Evolutionary conservation across 2,113 vertebrate genomes (phyloP).

Genomic region (Sula dactylatra): DNA sequence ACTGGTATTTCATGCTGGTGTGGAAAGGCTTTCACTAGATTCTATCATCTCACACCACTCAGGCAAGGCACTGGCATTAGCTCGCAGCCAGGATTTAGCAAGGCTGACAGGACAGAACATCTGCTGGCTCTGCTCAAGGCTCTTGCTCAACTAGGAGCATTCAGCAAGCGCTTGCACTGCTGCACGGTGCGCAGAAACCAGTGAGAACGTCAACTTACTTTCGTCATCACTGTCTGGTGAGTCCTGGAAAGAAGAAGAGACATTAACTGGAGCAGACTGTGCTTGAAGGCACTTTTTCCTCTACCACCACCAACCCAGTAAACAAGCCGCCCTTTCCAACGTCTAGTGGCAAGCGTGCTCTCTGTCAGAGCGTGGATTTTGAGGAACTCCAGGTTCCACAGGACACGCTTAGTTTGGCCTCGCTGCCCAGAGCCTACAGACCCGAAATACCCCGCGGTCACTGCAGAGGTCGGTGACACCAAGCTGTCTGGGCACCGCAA

Average conservation of each 20-base stretch:
- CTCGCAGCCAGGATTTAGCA: not conserved
- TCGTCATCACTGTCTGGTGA: constrained; percentile 98
- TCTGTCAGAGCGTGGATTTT: too few relatives aligned
- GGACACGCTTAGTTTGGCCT: not conserved
- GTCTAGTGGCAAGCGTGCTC: fast-evolving
- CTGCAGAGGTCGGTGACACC: not conserved
- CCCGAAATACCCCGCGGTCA: fast-evolving
- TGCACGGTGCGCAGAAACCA: fast-evolving
- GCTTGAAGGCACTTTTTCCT: too few relatives aligned
- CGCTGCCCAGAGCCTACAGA: too few relatives aligned
- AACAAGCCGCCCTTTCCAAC: not conserved
- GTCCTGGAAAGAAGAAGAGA: constrained; percentile 75
- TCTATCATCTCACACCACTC: fast-evolving
- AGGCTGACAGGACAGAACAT: not conserved
- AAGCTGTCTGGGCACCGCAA: fast-evolving
- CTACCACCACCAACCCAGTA: not conserved
- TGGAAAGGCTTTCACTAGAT: not conserved
- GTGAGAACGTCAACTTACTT: constrained; percentile 74
- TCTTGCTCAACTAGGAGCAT: fast-evolving
- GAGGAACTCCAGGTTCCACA: not conserved
- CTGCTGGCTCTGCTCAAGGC: not conserved
- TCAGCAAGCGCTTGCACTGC: not conserved
- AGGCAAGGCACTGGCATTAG: not conserved
- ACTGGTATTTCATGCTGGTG: not conserved
- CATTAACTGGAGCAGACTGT: not conserved